Conservation (phyloP, 2,113 vertebrate species). For the Chaetops frenatus region DNA sequence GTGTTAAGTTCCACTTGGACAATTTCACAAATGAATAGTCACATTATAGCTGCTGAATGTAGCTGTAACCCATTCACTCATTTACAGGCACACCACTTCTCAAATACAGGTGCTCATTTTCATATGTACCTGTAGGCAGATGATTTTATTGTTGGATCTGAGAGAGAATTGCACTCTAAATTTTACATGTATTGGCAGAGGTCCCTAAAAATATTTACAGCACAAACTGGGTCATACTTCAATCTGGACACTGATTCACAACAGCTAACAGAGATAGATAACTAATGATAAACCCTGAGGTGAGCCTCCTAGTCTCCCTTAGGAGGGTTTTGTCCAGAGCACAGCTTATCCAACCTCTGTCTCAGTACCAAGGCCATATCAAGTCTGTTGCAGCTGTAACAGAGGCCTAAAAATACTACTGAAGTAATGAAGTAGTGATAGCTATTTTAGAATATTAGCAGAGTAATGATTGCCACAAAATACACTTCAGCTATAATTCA, state of each 20-base stretch:
- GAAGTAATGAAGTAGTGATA: neutral
- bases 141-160: neutral
- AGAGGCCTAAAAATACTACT: neutral
- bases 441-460: conserved; percentile 5
- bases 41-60: neutral
- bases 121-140: neutral
- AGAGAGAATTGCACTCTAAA: neutral
- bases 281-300: neutral
- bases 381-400: neutral
- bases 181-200: neutral
- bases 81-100: neutral
- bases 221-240: neutral
- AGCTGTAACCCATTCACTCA: neutral
- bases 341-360: neutral
- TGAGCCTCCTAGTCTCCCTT: neutral
- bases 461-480: conserved; percentile 12
- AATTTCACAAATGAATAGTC: conserved; percentile 18
- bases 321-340: neutral
- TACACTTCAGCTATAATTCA: neutral
- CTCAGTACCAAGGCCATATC: neutral
- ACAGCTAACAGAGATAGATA: neutral
- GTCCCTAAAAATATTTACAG: neutral
- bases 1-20: conserved; percentile 27
- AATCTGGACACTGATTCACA: neutral
- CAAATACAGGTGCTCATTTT: neutral